A percentile compares a stretch with the other conserved stretches of the same genome.
These are phyloP conservation scores for Aleiodes testaceus DNA, from an alignment of 2,888 invertebrate species.

Conservation along the genomic window DNA sequence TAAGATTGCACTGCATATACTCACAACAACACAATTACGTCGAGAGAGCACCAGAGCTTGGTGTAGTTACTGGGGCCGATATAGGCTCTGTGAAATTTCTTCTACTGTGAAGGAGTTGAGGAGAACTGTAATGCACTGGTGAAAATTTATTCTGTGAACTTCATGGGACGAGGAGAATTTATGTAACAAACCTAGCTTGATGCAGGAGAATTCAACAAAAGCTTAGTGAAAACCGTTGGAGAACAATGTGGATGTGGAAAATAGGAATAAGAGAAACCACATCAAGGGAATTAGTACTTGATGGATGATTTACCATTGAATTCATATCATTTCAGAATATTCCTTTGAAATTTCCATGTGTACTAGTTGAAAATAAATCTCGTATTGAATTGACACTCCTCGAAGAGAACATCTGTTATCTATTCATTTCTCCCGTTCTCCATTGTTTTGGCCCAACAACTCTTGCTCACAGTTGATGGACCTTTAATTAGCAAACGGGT, in stretches of 20 bases:
- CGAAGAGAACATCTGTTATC: too few species aligned
- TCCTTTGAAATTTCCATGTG: too few species aligned
- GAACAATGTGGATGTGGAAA: background rate
- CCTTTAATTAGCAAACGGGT: too few species aligned
- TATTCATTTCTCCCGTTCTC: too few species aligned
- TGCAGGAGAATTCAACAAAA: slow-evolving; percentile 5
- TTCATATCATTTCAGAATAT: too few species aligned
- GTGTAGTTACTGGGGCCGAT: background rate
- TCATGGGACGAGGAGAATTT: slow-evolving; percentile 14
- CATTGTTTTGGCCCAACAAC: too few species aligned
- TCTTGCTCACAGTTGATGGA: too few species aligned
- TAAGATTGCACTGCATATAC: slow-evolving; percentile 7
- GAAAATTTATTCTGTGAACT: slow-evolving; percentile 17
- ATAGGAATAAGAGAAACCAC: background rate
- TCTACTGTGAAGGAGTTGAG: background rate
- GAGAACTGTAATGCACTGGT: slow-evolving; percentile 19
- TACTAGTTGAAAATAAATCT: too few species aligned
- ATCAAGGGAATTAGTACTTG: background rate
- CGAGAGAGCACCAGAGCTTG: background rate
- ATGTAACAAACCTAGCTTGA: slow-evolving; percentile 16
- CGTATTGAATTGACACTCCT: too few species aligned
- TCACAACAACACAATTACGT: slow-evolving; percentile 24
- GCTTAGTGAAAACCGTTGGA: slow-evolving; percentile 8
- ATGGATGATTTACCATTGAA: too few species aligned
- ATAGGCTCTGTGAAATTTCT: slow-evolving; percentile 18